Percentiles rank a stretch among this genome's conserved stretches.
These are phyloP conservation scores for Saccopteryx bilineata DNA, from an alignment of 2,113 vertebrate genomes.

Conservation along the genomic window DNA sequence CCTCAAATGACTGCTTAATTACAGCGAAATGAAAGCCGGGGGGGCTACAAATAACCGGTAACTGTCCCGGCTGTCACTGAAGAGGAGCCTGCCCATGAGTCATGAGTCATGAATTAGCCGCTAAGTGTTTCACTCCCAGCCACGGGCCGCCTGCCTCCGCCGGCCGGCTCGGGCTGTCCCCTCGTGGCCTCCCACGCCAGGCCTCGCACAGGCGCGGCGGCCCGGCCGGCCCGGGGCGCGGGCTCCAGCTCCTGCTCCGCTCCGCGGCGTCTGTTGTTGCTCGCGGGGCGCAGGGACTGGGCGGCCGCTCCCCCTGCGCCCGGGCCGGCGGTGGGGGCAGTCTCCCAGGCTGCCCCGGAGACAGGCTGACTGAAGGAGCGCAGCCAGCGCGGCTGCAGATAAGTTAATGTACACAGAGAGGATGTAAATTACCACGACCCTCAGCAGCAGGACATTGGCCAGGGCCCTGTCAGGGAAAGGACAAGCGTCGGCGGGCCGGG, in stretches of 20 bases:
- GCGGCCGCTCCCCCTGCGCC: slow-evolving; percentile 91
- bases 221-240: slow-evolving; percentile 81
- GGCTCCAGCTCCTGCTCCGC: slow-evolving; percentile 88
- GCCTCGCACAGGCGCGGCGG: slow-evolving; percentile 43
- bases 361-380: slow-evolving; percentile 96
- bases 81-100: slow-evolving; percentile 72
- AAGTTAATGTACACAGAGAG: slow-evolving; percentile 98
- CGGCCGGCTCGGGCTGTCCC: not conserved
- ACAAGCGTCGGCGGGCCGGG: slow-evolving; percentile 92
- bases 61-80: slow-evolving; percentile 78
- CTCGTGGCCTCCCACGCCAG: not conserved
- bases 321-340: slow-evolving; percentile 90
- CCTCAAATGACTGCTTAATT: slow-evolving; percentile 84
- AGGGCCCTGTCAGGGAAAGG: slow-evolving; percentile 98
- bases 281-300: slow-evolving; percentile 91
- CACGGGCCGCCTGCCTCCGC: not conserved
- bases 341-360: slow-evolving; percentile 95
- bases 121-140: slow-evolving; percentile 39
- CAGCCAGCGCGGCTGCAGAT: slow-evolving; percentile 98
- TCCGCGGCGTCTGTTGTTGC: slow-evolving; percentile 90
- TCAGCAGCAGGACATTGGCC: slow-evolving; percentile 99
- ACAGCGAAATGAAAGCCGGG: slow-evolving; percentile 76
- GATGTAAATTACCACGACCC: slow-evolving; percentile 98
- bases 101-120: slow-evolving; percentile 73
- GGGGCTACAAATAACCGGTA: slow-evolving; percentile 84